These are phyloP conservation scores for Betta splendens DNA, from an alignment of 2,797 vertebrate species.

Conservation along the genomic window DNA sequence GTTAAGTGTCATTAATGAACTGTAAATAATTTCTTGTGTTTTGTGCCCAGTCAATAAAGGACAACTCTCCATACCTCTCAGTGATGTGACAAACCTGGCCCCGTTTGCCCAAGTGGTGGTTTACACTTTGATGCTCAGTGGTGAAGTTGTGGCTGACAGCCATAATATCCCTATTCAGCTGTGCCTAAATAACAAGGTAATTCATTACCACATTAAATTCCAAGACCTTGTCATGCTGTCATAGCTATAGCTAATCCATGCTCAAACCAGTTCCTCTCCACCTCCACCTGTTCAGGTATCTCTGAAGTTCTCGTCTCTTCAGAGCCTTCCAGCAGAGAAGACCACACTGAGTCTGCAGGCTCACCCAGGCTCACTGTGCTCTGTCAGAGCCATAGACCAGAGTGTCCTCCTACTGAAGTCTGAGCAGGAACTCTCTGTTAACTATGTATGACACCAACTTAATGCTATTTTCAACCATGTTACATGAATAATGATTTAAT, in stretches of 20 bases:
- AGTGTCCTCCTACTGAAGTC: conserved; percentile 84
- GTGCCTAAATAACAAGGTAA: conserved; percentile 88
- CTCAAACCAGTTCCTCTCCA: background rate
- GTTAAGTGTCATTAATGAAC: too few relatives aligned
- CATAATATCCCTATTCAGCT: conserved; percentile 76
- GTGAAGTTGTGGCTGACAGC: conserved; percentile 86
- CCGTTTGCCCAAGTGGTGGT: conserved; percentile 84
- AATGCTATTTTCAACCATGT: background rate
- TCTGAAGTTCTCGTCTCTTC: conserved; percentile 76
- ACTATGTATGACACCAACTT: conserved; percentile 69
- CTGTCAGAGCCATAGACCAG: conserved; percentile 87
- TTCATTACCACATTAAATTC: background rate
- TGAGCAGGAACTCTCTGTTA: conserved; percentile 79
- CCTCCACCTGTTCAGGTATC: conserved; percentile 78
- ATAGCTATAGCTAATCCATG: background rate
- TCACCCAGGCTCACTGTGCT: conserved; percentile 85
- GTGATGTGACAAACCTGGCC: conserved; percentile 68
- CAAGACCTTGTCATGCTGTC: too few relatives aligned
- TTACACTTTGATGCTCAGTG: conserved; percentile 78
- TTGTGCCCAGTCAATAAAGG: conserved; percentile 79
- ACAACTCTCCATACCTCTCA: conserved; percentile 67
- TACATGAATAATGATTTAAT: background rate
- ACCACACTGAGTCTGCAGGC: conserved; percentile 76
- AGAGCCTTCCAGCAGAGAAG: conserved; percentile 78
- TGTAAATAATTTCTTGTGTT: too few relatives aligned